Evolutionary conservation across 1,140 invertebrate genomes (phyloP).

Genomic region (Aricia agestis): DNA sequence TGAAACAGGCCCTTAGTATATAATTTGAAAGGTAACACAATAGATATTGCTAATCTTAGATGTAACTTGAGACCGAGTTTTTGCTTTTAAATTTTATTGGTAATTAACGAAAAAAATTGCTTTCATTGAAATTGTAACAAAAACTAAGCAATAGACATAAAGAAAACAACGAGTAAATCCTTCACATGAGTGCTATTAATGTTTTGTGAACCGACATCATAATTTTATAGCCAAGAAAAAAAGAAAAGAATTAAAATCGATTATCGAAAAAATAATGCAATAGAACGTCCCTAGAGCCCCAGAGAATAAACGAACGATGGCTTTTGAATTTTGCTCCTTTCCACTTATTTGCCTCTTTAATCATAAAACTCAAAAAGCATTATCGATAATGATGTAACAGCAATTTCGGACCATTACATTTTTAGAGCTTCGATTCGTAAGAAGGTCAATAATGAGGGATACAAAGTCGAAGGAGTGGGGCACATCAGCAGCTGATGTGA

Average conservation of each 20-base stretch:
- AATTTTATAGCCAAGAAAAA: too few species aligned
- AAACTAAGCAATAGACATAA: too few species aligned
- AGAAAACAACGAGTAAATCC: too few species aligned
- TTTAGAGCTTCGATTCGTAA: neutral
- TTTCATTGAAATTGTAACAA: too few species aligned
- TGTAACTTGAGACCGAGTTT: too few species aligned
- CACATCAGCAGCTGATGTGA: constrained; percentile 1
- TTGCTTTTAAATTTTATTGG: too few species aligned
- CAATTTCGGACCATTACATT: neutral
- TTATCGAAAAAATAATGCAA: neutral
- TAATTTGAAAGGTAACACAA: too few species aligned
- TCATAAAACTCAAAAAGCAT: neutral
- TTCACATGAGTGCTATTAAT: too few species aligned
- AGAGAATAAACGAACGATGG: neutral
- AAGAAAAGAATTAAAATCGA: neutral
- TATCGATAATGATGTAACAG: neutral
- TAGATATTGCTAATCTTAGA: too few species aligned
- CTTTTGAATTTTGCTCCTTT: neutral
- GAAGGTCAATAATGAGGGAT: neutral
- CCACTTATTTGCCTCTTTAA: neutral
- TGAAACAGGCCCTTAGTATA: too few species aligned
- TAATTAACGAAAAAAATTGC: too few species aligned
- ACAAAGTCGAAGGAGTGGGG: neutral
- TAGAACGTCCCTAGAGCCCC: neutral
- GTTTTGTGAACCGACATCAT: too few species aligned